Evolutionary conservation across 2,113 vertebrate species (phyloP), one percentile per base, ranked within the genome.

Genomic region (Setophaga kirtlandii): DNA sequence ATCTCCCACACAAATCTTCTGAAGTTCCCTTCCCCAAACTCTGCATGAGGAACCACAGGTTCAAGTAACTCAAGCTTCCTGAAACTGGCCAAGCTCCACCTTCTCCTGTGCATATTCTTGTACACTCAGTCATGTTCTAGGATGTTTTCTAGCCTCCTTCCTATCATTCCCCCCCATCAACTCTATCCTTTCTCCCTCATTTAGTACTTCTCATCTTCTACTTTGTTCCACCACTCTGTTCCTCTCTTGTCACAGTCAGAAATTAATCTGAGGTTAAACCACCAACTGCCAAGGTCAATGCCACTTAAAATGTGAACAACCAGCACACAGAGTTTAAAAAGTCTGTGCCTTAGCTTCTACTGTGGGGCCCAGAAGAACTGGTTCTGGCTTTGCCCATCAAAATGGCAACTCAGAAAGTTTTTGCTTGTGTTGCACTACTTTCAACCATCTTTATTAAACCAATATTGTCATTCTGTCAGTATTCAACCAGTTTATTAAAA

Each of bases 1-100:
- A 76, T 79, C 63, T 93, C 78, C 70, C 81, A 91, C 84, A 73
- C 62, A 86, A 18, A 41, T 47, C 30, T 60, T 84, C 62, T 53
- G 50, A 87, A 73, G 41, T 60, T 90, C 60, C 84, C 13, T 75
- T 82, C 42, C 37, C 46, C 77, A 42, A 5, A 2, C 55, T 52
- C 55, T 67, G 55, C 75, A 83, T 8, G 11, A 50, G 81, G 60
- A 94, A 83, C 10, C 9, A 11, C 11, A 65, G 27, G 28, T 75
- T 79, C 39, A 80, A 35, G 23, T 39, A 80, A 41, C 58, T 83
- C 24, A 67, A 84, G 23, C 59, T 33, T 76, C 74, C 50, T 69
- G 27, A 85, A 73, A 79, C 21, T 31, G 28, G 28, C 46, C 67
- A 39, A 44, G n/a, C 25, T 73, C 31, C 69, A 84, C 53, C 22